Evolutionary conservation across 1,140 invertebrate genomes (phyloP).

Genomic region (Cataglyphis hispanica): DNA sequence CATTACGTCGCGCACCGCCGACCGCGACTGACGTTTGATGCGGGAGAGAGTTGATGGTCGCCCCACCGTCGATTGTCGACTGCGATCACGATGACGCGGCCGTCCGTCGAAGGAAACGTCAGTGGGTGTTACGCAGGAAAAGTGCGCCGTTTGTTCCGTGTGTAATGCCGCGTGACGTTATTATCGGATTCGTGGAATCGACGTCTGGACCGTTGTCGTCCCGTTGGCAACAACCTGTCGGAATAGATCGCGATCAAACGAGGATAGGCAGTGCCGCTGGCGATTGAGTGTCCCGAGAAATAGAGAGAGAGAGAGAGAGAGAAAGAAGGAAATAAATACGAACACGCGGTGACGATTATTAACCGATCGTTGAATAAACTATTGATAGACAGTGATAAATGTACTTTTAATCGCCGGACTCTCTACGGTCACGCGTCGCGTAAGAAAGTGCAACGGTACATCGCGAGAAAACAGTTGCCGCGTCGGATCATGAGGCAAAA

Average conservation of each 20-base stretch:
- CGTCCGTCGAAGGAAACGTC: slow-evolving; percentile 19
- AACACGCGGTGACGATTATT: neutral
- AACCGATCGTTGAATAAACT: slow-evolving; percentile 19
- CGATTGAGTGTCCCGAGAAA: neutral
- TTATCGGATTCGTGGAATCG: slow-evolving; percentile 4
- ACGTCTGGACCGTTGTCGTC: neutral
- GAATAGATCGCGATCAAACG: slow-evolving; percentile 25
- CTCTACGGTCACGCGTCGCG: slow-evolving; percentile 21
- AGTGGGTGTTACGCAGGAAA: slow-evolving; percentile 36
- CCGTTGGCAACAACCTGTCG: slow-evolving; percentile 64
- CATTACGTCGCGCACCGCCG: slow-evolving; percentile 86
- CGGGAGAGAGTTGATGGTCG: slow-evolving; percentile 17
- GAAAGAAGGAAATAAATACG: no score
- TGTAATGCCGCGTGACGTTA: slow-evolving; percentile 13
- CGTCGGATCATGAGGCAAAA: slow-evolving; percentile 22
- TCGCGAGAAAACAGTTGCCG: slow-evolving; percentile 2
- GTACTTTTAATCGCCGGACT: slow-evolving; percentile 27
- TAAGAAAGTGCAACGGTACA: slow-evolving; percentile 53
- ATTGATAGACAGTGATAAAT: neutral
- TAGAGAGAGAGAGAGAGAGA: neutral
- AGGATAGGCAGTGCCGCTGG: neutral
- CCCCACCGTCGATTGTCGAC: neutral
- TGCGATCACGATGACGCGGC: slow-evolving; percentile 43
- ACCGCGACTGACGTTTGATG: slow-evolving; percentile 82
- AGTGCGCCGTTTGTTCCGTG: slow-evolving; percentile 24